Percentiles rank a stretch among this genome's conserved stretches.
phyloP scores from a whole-genome alignment of 2,888 invertebrate genomes.

The Orthosia incerta region DNA sequence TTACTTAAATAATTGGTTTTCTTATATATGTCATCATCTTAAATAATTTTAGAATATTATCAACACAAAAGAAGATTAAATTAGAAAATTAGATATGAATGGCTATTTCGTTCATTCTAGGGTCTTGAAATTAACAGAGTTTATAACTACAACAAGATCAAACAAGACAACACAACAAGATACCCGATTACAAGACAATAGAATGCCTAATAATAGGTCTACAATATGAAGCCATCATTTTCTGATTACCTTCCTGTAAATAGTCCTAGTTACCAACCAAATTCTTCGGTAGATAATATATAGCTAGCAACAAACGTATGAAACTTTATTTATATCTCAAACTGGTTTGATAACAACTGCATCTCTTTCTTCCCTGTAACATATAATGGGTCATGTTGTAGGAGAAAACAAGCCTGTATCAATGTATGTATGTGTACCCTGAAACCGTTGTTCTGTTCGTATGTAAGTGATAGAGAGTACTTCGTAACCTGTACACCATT shows the following conservation, averaged over 20 bases:
- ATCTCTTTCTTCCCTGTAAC: background rate
- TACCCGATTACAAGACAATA: too few relatives aligned
- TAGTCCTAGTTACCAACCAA: too few relatives aligned
- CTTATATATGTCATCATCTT: background rate
- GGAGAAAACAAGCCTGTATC: constrained; percentile 1
- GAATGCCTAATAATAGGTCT: too few relatives aligned
- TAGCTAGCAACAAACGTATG: background rate
- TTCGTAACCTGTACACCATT: constrained; percentile 36
- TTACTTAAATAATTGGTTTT: constrained; percentile 13
- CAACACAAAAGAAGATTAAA: background rate
- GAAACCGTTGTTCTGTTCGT: constrained; percentile 10
- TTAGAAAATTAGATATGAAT: background rate
- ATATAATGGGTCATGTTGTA: background rate
- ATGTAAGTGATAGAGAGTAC: constrained; percentile 16
- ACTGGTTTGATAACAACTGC: background rate
- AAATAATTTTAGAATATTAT: background rate
- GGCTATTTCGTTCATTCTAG: background rate
- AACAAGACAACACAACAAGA: too few relatives aligned
- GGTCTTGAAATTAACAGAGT: too few relatives aligned
- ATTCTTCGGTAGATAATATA: background rate
- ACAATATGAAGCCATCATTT: background rate
- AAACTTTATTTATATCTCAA: background rate
- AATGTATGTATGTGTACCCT: background rate
- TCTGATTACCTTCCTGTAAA: background rate
- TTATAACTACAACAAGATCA: too few relatives aligned